Base-by-base conservation (phyloP, 2,797 vertebrate genomes). In the Melanotaenia parkinsoni region DNA sequence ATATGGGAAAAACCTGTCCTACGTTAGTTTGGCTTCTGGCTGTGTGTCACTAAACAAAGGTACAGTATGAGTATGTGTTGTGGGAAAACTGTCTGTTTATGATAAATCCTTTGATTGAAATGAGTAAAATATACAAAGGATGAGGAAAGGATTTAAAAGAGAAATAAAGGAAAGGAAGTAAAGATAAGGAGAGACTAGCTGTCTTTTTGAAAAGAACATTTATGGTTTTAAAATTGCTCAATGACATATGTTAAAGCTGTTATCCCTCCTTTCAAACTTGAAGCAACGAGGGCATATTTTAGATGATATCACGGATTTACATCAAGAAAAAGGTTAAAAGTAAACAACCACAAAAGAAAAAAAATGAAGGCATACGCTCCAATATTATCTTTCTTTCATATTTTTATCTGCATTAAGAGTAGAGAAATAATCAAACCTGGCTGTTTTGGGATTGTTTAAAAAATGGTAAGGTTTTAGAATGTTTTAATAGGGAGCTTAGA, bases 1-100 rank as follows among this genome's bases (percentile, higher is more conserved):
- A 70, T 38, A 67, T 58, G 22, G 75, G 66, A 70, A 70, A 70
- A 82, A 86, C 61, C 43, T 58, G 51, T 58, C 59, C 43, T 45
- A 70, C 62, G 72, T 70, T 72, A 75, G 38, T 3, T 65, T 71
- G 33, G 69, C 79, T 79, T 79, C 60, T 74, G 72, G 73, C 61
- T 74, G 56, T 80, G 68, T 81, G 74, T 89, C 70, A 83, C 56
- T 12, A 58, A 11, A 10, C 12, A 16, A n/a, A 47, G 18, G 14
- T n/a, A 53, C 16, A 8, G 5, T 43, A 54, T 0, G 26, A 68
- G 16, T 37, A 38, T 54, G 26, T 40, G 4, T 40, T 22, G 26
- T 30, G 37, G 13, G 53, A 16, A 26, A 47, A 18, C 13, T 53
- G 22, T 47, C 38, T 24, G 60, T 13, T 58, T 57, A 35, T 33